A percentile compares a stretch with the other conserved stretches of the same genome.
Evolutionary conservation across 64 coral and sea anemone species (phyloP).

Genomic region (Pocillopora verrucosa): DNA sequence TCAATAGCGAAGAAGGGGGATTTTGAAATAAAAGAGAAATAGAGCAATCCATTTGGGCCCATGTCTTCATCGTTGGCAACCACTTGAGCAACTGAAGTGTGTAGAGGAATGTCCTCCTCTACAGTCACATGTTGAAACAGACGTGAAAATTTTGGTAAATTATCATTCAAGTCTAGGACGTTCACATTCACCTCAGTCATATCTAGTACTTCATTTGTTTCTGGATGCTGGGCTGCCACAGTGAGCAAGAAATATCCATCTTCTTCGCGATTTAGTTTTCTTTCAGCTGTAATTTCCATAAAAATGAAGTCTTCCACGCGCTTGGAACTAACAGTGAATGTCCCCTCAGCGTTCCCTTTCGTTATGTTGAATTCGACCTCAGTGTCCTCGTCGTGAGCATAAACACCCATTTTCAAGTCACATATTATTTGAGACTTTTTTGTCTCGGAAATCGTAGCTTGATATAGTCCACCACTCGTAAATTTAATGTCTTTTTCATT

Average conservation of each 20-base stretch:
- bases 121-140: slow-evolving; percentile 44
- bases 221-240: slow-evolving; percentile 61
- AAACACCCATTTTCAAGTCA: slow-evolving; percentile 95
- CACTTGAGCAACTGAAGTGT: slow-evolving; percentile 58
- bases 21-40: slow-evolving; percentile 46
- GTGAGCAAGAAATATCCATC: slow-evolving; percentile 43
- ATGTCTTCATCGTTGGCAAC: slow-evolving; percentile 62
- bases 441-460: slow-evolving; percentile 75
- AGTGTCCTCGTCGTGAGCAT: slow-evolving; percentile 46
- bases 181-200: slow-evolving; percentile 75
- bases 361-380: slow-evolving; percentile 71
- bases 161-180: slow-evolving; percentile 78
- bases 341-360: slow-evolving; percentile 44
- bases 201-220: slow-evolving; percentile 67
- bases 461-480: slow-evolving; percentile 89
- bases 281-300: slow-evolving; percentile 78
- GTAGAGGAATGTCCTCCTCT: slow-evolving; percentile 57
- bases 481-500: slow-evolving; percentile 83
- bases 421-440: slow-evolving; percentile 61
- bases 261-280: slow-evolving; percentile 68
- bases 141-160: slow-evolving; percentile 68
- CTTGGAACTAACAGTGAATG: slow-evolving; percentile 61
- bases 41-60: slow-evolving; percentile 70
- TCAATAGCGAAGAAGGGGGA: slow-evolving; percentile 64
- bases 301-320: slow-evolving; percentile 75